Evolutionary conservation across 2,113 vertebrate species (phyloP).

Genomic region (Ranitomeya variabilis): DNA sequence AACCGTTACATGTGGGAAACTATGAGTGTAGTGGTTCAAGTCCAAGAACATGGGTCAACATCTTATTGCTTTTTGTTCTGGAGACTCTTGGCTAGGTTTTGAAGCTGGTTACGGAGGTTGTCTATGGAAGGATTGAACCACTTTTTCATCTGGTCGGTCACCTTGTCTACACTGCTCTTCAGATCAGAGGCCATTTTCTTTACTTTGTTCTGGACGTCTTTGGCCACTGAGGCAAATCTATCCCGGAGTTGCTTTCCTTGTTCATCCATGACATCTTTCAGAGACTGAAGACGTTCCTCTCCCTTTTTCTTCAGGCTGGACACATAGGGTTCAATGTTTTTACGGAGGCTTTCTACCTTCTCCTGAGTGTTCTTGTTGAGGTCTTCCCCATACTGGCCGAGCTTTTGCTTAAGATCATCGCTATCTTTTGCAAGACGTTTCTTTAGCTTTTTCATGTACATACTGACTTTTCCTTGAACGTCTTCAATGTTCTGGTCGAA

Average conservation of each 20-base stretch:
- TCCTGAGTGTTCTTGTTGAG: conserved; percentile 70
- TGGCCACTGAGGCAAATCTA: conserved; percentile 69
- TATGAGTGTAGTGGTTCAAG: background rate
- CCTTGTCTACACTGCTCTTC: conserved; percentile 69
- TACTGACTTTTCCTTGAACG: conserved; percentile 64
- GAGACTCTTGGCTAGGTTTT: conserved; percentile 69
- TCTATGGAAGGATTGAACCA: conserved; percentile 68
- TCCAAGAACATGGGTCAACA: background rate
- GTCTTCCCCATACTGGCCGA: conserved; percentile 71
- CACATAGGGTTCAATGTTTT: conserved; percentile 68
- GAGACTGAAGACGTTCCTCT: conserved; percentile 65
- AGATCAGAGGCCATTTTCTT: conserved; percentile 69
- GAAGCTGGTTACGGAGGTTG: conserved; percentile 71
- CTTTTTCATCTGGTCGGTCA: conserved; percentile 69
- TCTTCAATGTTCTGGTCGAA: conserved; percentile 72
- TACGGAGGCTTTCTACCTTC: conserved; percentile 66
- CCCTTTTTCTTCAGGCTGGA: conserved; percentile 63
- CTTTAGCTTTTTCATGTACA: conserved; percentile 76
- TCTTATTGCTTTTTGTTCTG: conserved; percentile 62
- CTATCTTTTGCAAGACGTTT: conserved; percentile 78
- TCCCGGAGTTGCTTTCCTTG: conserved; percentile 69
- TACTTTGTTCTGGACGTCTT: conserved; percentile 68
- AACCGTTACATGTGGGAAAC: background rate
- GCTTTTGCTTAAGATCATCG: conserved; percentile 71
- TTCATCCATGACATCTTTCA: conserved; percentile 66